Evolutionary conservation across 1,140 invertebrate species (phyloP).

Genomic region (Drosophila micromelanica): DNA sequence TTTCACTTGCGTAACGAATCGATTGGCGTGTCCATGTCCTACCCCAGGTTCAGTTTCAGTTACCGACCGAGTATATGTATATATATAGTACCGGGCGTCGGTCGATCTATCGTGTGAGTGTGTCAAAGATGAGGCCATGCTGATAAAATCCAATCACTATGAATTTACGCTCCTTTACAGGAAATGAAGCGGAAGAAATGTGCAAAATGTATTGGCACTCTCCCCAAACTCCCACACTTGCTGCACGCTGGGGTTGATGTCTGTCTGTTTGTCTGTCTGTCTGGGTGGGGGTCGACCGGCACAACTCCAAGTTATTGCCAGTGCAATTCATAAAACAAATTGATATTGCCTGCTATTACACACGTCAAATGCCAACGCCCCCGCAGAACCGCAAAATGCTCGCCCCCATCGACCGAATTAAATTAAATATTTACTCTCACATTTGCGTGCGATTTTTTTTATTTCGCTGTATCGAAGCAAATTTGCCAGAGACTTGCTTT

Average conservation of each 20-base stretch:
- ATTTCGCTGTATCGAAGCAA: slow-evolving; percentile 55
- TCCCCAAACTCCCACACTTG: not conserved
- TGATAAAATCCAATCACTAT: slow-evolving; percentile 83
- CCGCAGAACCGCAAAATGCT: slow-evolving; percentile 54
- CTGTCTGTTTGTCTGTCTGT: slow-evolving; percentile 22
- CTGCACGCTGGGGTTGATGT: slow-evolving; percentile 10
- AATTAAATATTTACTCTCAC: slow-evolving; percentile 82
- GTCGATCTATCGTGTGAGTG: slow-evolving; percentile 48
- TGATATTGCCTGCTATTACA: slow-evolving; percentile 81
- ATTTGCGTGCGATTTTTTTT: slow-evolving; percentile 79
- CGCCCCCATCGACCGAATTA: slow-evolving; percentile 48
- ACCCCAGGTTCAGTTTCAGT: slow-evolving; percentile 34
- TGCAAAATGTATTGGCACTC: slow-evolving; percentile 78
- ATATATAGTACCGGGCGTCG: not conserved
- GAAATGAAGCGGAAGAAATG: slow-evolving; percentile 83
- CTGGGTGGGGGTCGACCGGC: slow-evolving; percentile 22
- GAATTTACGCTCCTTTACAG: slow-evolving; percentile 82
- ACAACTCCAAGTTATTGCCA: slow-evolving; percentile 75
- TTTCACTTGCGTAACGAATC: slow-evolving; percentile 83
- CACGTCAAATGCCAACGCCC: slow-evolving; percentile 72
- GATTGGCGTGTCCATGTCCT: slow-evolving; percentile 63
- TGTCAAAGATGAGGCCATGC: slow-evolving; percentile 81
- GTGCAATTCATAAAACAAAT: slow-evolving; percentile 83
- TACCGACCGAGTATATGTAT: slow-evolving; percentile 16
- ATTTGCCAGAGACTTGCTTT: slow-evolving; percentile 70